Evolutionary conservation across 2,888 invertebrate genomes (phyloP), one percentile per base, ranked within the genome.

Genomic region (Orthosia gothica): DNA sequence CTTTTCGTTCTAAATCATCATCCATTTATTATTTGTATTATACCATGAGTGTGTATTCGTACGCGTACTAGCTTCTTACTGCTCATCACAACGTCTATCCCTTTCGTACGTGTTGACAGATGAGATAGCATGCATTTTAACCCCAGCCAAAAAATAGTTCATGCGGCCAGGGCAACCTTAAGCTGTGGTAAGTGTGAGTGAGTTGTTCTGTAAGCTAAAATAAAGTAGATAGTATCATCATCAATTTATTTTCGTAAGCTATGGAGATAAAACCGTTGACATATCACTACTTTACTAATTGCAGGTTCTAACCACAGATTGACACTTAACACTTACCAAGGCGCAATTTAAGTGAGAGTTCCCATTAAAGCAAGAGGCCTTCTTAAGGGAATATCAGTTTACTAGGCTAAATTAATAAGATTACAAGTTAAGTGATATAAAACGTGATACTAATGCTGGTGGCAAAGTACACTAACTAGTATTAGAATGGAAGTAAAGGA

Each of bases 401-500:
- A 78, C 40, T 72, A 70, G 63, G 58, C 67, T 70, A 73, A 80
- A 84, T 83, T 84, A 86, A 87, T 77, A 40, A 66, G 61, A 74
- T 85, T 77, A 77, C 45, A 47, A 62, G 85, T 88, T 87, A 88
- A 86, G 88, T 89, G 80, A 73, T 87, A 86, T 86, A 78, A 88
- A 91, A 90, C 88, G 85, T 89, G 88, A 90, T 91, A 89, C 86
- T 91, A 90, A 91, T 91, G 87, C 82, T 88, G 77, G 87, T 85
- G 88, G 90, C 85, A 89, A 89, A 91, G 89, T 86, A 86, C 87
- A 88, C 88, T 92, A 92, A 93, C 91, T 91, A 90, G 92, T 88
- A 92, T 88, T 88, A 92, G 90, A 91, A 93, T 92, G 89, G 91
- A 89, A 91, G 90, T 90, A 90, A 89, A 89, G 89, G 91, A 90